phyloP scores from a whole-genome alignment of 2,888 invertebrate species.

The Aphodius granarius region DNA sequence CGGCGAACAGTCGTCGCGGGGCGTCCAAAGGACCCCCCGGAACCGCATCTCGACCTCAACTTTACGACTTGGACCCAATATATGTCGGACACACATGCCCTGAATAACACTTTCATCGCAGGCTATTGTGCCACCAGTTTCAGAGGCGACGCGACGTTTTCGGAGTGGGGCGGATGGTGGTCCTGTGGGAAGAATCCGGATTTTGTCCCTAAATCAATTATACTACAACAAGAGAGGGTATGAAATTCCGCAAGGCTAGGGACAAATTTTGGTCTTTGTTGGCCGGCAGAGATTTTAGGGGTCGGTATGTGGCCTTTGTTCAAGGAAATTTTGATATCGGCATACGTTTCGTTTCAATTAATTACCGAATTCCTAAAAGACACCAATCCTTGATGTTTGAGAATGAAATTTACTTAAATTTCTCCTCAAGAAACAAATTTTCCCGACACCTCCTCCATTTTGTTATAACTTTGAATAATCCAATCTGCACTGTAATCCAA shows the following conservation, averaged over 20 bases:
- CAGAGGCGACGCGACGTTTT: not conserved
- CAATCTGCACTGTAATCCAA: not conserved
- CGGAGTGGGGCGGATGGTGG: not conserved
- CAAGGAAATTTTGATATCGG: not conserved
- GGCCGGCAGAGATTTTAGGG: not conserved
- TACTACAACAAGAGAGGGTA: not conserved
- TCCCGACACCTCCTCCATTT: not conserved
- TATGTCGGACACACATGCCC: constrained; percentile 11
- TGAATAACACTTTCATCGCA: constrained; percentile 3
- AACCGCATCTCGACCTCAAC: not conserved
- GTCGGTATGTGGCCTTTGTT: not conserved
- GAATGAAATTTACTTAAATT: no score
- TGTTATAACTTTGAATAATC: not conserved
- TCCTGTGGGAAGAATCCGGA: not conserved
- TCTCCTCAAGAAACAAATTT: not conserved
- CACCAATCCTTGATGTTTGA: no score
- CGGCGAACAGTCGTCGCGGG: not conserved
- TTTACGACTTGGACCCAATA: constrained; percentile 1
- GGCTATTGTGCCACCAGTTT: not conserved
- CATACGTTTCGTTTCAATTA: not conserved
- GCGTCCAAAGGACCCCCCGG: constrained; percentile 1
- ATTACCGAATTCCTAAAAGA: not conserved
- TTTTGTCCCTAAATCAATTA: not conserved
- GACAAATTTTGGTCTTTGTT: not conserved
- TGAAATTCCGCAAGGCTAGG: not conserved